Base-by-base conservation (phyloP, 2,797 vertebrate genomes). In the Astyanax mexicanus region DNA sequence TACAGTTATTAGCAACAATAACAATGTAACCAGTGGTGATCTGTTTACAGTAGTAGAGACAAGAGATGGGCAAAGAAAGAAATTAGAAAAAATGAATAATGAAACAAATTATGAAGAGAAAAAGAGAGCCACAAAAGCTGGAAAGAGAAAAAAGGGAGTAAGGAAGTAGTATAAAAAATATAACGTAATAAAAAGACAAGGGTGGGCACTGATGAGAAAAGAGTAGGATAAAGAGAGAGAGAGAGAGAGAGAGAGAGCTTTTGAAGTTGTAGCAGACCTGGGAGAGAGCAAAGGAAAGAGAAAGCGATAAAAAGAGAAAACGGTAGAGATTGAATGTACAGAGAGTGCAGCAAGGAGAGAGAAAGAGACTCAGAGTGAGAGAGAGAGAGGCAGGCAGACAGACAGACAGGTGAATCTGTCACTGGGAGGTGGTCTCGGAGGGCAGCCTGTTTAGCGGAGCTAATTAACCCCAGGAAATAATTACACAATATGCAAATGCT, bases 401-500 rank as follows among this genome's bases (percentile, higher is more conserved):
- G 49, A 79, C 40, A 68, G 51, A 65, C 61, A 92, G 86, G 90
- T 92, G 93, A 93, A 93, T 93, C 93, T 94, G 95, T 97, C 96
- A 97, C 93, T 89, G 88, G 87, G 93, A 94, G 91, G 91, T 87
- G 90, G 94, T 97, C 96, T 98, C 96, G 83, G 93, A 95, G 94
- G 95, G 93, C 81, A 55, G 91, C 84, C 90, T 91, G 93, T 95
- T 95, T 79, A 95, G 92, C 93, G 92, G 92, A 95, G 95, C 95
- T 95, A 98, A 98, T 99, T 98, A 98, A 98, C 95, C 95, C 94
- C 94, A 91, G 95, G 91, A 98, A 98, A 97, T 97, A 98, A 98
- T 97, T 97, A 96, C 93, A 94, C 92, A 94, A 93, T 97, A 97
- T 98, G 96, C 96, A 97, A 98, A 99, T 98, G 90, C 87, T 95